These are phyloP conservation scores for Helarctos malayanus DNA, from an alignment of 2,797 vertebrate genomes.

Conservation along the genomic window DNA sequence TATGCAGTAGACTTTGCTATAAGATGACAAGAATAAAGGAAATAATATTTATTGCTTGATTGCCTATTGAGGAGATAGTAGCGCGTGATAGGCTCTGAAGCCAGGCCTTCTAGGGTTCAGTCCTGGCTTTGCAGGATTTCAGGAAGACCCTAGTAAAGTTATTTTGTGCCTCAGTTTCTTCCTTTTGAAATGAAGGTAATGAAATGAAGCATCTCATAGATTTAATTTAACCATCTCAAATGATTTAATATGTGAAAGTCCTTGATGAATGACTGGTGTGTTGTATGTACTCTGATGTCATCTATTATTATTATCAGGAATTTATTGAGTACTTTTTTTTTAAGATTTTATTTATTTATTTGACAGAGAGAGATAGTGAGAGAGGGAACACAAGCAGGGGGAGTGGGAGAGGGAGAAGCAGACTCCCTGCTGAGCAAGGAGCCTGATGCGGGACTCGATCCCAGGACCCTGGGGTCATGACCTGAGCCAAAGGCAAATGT, in stretches of 20 bases:
- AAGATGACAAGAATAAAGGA: conserved; percentile 11
- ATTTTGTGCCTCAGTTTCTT: not conserved
- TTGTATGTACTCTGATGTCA: not conserved
- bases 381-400: too few relatives aligned
- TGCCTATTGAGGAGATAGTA: not conserved
- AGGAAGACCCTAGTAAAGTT: not conserved
- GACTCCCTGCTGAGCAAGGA: too few relatives aligned
- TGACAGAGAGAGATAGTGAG: too few relatives aligned
- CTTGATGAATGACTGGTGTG: not conserved
- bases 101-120: not conserved
- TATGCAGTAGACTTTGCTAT: not conserved
- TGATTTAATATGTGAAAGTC: conserved; percentile 35
- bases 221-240: not conserved
- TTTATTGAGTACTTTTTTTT: conserved; percentile 18
- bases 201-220: not conserved
- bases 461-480: too few relatives aligned
- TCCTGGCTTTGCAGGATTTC: not conserved
- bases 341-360: too few relatives aligned
- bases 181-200: conserved; percentile 6
- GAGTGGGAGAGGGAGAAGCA: too few relatives aligned
- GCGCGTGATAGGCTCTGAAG: not conserved
- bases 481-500: too few relatives aligned
- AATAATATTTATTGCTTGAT: conserved; percentile 8
- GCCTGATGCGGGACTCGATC: too few relatives aligned
- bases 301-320: not conserved